phyloP scores from a whole-genome alignment of 1,140 invertebrate species.

The Stegodyphus dumicola region DNA sequence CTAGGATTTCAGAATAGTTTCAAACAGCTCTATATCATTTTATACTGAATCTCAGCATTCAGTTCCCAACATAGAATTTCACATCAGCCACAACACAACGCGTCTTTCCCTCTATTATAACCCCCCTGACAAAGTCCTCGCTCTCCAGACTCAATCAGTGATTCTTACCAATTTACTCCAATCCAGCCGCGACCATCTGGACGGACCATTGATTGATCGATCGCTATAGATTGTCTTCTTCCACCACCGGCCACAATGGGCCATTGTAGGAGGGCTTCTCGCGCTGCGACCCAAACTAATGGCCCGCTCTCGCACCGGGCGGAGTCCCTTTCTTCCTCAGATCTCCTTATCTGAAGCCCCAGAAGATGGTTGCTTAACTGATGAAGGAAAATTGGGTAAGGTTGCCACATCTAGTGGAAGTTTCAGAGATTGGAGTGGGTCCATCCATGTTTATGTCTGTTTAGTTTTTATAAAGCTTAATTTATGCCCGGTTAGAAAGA shows the following conservation, averaged over 20 bases:
- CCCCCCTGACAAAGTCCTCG: too few species aligned
- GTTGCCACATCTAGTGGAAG: background rate
- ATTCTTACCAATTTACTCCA: conserved; percentile 35
- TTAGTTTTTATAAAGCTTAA: too few species aligned
- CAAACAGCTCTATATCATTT: too few species aligned
- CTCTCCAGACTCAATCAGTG: conserved; percentile 15
- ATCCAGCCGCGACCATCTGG: conserved; percentile 36
- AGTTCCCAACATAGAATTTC: too few species aligned
- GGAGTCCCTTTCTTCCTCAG: conserved; percentile 17
- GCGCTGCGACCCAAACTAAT: conserved; percentile 25
- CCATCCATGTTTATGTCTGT: too few species aligned
- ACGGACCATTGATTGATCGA: conserved; percentile 41
- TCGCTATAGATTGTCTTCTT: conserved; percentile 30
- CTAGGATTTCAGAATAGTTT: too few species aligned
- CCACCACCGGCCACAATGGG: conserved; percentile 12
- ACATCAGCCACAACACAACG: too few species aligned
- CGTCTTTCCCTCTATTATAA: too few species aligned
- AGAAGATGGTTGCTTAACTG: background rate
- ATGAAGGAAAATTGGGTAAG: background rate
- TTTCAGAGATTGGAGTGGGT: background rate
- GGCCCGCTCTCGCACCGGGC: conserved; percentile 6
- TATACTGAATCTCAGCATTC: too few species aligned
- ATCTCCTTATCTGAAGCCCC: background rate
- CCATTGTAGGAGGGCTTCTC: conserved; percentile 22
- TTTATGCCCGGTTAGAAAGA: too few species aligned